A percentile compares a stretch with the other conserved stretches of the same genome.
Evolutionary conservation across 2,113 vertebrate species (phyloP).

Genomic region (Bungarus multicinctus): DNA sequence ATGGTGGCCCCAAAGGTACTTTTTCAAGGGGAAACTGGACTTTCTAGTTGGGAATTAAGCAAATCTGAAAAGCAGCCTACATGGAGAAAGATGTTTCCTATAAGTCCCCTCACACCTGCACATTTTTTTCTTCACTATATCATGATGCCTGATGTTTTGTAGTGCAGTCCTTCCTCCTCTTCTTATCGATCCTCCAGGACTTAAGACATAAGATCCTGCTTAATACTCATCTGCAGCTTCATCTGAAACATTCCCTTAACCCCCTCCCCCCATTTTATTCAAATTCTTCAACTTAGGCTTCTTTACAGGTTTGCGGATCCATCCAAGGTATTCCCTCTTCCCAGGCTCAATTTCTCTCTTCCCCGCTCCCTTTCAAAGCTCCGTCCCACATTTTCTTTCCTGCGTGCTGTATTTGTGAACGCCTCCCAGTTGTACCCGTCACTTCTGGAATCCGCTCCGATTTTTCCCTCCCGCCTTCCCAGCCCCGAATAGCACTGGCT

Average conservation of each 20-base stretch:
- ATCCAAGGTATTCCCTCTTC: neutral
- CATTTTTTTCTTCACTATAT: neutral
- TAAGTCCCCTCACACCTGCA: neutral
- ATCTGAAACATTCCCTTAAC: neutral
- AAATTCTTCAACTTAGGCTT: neutral
- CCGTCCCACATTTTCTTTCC: neutral
- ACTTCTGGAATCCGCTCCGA: constrained; percentile 1
- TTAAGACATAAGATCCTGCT: neutral
- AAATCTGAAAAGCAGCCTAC: neutral
- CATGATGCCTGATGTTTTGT: neutral
- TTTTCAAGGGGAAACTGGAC: no score
- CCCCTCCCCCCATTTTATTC: neutral
- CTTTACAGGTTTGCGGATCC: neutral
- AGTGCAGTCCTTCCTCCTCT: neutral
- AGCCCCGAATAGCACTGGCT: neutral
- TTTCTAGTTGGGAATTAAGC: neutral
- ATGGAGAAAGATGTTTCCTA: neutral
- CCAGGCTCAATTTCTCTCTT: no score
- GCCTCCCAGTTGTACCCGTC: constrained; percentile 12
- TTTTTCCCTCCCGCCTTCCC: neutral
- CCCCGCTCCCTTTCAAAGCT: neutral
- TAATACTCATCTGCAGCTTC: no score
- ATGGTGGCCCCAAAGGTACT: no score
- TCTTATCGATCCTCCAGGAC: neutral
- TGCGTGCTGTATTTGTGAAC: neutral